Base-by-base conservation (phyloP, 2,797 vertebrate genomes). In the Chrysocyon brachyurus region DNA sequence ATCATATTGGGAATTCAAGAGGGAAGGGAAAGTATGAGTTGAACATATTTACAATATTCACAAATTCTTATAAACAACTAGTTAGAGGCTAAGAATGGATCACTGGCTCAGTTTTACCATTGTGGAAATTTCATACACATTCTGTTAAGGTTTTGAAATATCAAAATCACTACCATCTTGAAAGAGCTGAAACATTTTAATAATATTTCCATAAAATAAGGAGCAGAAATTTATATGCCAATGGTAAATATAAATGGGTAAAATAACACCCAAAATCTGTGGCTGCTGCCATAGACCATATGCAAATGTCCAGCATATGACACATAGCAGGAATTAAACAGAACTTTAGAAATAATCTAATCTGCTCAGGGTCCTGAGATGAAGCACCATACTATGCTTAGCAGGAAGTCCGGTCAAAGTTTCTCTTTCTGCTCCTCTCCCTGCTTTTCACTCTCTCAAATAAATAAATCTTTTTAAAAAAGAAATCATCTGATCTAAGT, bases 1-100 rank as follows among this genome's bases (percentile, higher is more conserved):
- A 95, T 49, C 91, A 97, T 31, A 21, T 24, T 10, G 31, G 46
- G 33, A 57, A 64, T 66, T 85, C 78, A 89, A 96, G 3, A 46
- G 40, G 70, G 9, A 87, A 91, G 4, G 46, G 90, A 57, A 95
- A 75, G 52, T n/a, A 77, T 31, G 22, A 84, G 72, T 63, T 64
- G 28, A 97, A 94, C 31, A 84, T 22, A 22, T 85, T 64, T 19
- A 78, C 96, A 63, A 86, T 3, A 85, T 70, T 97, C 85, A 92
- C 52, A 96, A 72, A 73, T 87, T 95, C 61, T 96, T 90, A 87
- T 26, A 12, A 87, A 61, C 14, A 90, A 63, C n/a, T 57, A 46
- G 33, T 49, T 77, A 46, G 24, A 82, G 16, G 17, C 24, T 66
- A 79, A 70, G 46, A 96, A 88, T 52, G 31, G 19, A 61, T 93